These are phyloP conservation scores for Bombus superbus DNA, from an alignment of 1,140 invertebrate species.

Conservation along the genomic window DNA sequence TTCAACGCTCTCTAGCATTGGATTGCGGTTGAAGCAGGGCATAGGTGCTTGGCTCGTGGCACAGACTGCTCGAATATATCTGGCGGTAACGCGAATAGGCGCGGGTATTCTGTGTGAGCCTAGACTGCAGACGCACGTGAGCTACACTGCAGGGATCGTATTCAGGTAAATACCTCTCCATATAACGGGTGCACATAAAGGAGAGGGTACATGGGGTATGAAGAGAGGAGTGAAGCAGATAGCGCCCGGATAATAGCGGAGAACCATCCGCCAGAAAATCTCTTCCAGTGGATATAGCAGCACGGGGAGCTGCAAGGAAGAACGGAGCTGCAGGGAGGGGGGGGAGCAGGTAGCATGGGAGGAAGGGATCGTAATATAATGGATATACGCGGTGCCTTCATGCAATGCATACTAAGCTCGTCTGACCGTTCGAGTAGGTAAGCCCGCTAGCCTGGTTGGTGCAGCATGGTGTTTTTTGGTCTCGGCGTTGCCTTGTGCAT, in stretches of 20 bases:
- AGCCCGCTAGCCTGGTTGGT: not conserved
- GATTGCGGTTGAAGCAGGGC: conserved; percentile 58
- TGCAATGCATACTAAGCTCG: conserved; percentile 70
- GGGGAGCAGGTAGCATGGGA: not conserved
- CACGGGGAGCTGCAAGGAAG: not conserved
- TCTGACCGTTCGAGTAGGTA: conserved; percentile 58
- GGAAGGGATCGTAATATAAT: conserved; percentile 63
- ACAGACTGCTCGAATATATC: conserved; percentile 46
- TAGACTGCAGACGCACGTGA: conserved; percentile 37
- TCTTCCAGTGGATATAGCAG: conserved; percentile 68
- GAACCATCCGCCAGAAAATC: conserved; percentile 71
- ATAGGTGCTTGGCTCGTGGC: conserved; percentile 36
- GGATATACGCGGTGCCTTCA: conserved; percentile 62
- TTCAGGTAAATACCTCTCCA: conserved; percentile 65
- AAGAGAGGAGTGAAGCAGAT: conserved; percentile 50
- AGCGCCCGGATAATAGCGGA: conserved; percentile 64
- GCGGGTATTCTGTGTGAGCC: not conserved
- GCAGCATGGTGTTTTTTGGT: conserved; percentile 46
- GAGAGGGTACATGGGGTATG: conserved; percentile 58
- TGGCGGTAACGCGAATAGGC: conserved; percentile 39
- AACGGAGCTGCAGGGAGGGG: not conserved
- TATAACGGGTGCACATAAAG: conserved; percentile 66
- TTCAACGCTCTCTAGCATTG: conserved; percentile 39
- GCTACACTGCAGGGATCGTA: conserved; percentile 49
- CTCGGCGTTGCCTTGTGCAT: not conserved